A percentile compares a stretch with the other conserved stretches of the same genome.
Conservation (phyloP, 2,797 vertebrate genomes). For the Eutrigla gurnardus region DNA sequence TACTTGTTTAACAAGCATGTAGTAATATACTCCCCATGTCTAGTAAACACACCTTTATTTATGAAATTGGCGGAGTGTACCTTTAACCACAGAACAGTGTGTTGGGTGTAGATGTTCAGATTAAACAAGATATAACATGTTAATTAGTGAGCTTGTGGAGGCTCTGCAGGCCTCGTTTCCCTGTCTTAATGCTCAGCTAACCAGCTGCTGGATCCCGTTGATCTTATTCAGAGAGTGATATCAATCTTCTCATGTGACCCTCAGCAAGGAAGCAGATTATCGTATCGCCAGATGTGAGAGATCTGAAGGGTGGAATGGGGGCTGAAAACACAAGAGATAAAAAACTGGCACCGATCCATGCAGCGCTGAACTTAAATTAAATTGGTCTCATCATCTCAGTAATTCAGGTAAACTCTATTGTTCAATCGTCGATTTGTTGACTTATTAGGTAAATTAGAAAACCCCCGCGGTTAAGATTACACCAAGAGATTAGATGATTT, state of each 20-base stretch:
- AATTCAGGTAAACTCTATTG: not conserved
- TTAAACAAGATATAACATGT: not conserved
- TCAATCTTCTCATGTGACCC: not conserved
- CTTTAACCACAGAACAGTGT: not conserved
- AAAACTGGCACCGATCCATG: not conserved
- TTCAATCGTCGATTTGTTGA: not conserved
- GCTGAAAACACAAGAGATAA: not conserved
- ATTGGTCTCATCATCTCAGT: not conserved
- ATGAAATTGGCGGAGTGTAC: not conserved
- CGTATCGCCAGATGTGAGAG: not conserved
- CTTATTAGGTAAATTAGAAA: slow-evolving; percentile 10
- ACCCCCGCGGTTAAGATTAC: slow-evolving; percentile 10
- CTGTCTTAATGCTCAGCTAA: not conserved
- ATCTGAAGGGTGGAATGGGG: not conserved
- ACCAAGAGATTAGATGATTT: slow-evolving; percentile 18
- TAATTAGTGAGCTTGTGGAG: not conserved
- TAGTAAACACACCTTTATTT: not conserved
- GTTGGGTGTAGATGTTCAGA: not conserved
- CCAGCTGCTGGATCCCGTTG: not conserved
- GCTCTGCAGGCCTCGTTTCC: not conserved
- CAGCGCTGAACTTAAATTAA: not conserved
- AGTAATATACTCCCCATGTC: not conserved
- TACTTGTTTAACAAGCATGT: not conserved
- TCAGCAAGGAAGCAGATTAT: not conserved
- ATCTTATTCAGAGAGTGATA: not conserved